These are phyloP conservation scores for Theretra japonica DNA, from an alignment of 2,888 invertebrate genomes.

Conservation along the genomic window DNA sequence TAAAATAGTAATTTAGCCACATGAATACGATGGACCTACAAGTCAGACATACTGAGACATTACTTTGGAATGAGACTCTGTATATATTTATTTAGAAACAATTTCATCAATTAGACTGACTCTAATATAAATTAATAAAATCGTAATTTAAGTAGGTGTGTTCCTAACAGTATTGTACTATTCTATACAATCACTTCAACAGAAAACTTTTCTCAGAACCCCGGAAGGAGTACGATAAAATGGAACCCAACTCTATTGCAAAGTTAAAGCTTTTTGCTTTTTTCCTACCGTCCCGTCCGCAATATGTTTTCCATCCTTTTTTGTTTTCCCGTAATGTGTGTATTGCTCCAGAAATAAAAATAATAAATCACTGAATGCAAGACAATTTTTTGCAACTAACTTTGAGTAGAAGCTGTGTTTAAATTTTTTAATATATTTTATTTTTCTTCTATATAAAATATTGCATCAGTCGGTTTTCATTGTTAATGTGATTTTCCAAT, in stretches of 20 bases:
- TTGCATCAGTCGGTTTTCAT: no score
- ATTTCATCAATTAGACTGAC: no score
- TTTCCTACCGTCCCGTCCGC: not conserved
- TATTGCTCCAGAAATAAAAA: constrained; percentile 21
- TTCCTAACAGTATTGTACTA: not conserved
- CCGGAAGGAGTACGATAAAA: not conserved
- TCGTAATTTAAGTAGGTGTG: no score
- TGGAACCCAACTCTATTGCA: not conserved
- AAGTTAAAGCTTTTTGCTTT: constrained; percentile 6
- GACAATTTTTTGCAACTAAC: not conserved
- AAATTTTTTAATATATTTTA: not conserved
- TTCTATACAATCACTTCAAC: not conserved
- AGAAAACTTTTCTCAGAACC: not conserved
- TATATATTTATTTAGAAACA: no score
- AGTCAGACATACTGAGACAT: not conserved
- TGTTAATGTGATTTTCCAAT: no score
- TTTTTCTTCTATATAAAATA: not conserved
- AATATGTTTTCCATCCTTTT: constrained; percentile 6
- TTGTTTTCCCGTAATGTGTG: not conserved
- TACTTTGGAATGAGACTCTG: no score
- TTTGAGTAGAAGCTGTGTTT: not conserved
- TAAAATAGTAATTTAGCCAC: no score
- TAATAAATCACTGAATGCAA: constrained; percentile 10
- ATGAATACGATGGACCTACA: no score
- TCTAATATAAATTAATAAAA: no score